Evolutionary conservation across 2,797 vertebrate genomes (phyloP).

Genomic region (Halcyon smyrnensis): DNA sequence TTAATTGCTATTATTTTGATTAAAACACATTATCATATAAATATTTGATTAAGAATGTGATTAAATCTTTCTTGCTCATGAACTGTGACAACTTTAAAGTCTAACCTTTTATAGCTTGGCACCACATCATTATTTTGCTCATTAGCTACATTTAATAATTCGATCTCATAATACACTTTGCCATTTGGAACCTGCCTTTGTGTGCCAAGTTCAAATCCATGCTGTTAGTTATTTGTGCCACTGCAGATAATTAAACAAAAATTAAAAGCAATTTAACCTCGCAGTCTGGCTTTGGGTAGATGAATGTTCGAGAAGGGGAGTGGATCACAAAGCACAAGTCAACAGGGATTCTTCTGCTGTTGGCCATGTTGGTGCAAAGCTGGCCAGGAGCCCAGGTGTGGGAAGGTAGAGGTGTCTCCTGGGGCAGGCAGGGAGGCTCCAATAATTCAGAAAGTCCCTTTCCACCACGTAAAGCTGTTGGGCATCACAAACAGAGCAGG

Average conservation of each 20-base stretch:
- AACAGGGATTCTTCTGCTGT: neutral
- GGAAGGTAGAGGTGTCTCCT: neutral
- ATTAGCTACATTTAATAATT: constrained; percentile 72
- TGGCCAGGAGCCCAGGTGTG: neutral
- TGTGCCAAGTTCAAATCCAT: constrained; percentile 75
- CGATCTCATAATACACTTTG: constrained; percentile 69
- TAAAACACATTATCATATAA: constrained; percentile 76
- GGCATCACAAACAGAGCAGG: fast-evolving
- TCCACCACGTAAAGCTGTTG: neutral
- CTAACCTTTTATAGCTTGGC: constrained; percentile 72
- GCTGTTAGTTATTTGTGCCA: constrained; percentile 73
- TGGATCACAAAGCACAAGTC: neutral
- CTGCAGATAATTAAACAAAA: constrained; percentile 75
- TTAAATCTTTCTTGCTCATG: constrained; percentile 74
- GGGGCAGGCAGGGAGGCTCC: neutral
- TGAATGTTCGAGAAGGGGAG: neutral
- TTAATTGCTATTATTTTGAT: constrained; percentile 76
- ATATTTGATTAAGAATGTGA: constrained; percentile 76
- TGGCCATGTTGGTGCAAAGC: neutral
- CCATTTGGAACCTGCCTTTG: constrained; percentile 70
- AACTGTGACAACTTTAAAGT: constrained; percentile 75
- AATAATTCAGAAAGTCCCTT: neutral
- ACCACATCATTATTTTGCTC: constrained; percentile 76
- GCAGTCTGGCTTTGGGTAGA: constrained; percentile 12
- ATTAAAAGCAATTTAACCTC: constrained; percentile 73